These are phyloP conservation scores for Gymnocheta viridis DNA, from an alignment of 2,888 invertebrate genomes.

Conservation along the genomic window DNA sequence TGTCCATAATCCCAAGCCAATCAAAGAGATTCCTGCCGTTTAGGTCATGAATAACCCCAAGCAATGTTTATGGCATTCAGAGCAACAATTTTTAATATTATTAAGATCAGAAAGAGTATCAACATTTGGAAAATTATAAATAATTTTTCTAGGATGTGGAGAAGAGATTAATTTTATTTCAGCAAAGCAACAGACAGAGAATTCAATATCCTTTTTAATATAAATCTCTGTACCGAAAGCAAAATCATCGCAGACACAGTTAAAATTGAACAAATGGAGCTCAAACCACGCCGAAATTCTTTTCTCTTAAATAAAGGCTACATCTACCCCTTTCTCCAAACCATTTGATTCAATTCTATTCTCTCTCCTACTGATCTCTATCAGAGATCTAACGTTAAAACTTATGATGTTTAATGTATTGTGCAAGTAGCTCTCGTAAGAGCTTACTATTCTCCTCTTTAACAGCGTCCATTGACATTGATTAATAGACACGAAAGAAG, in stretches of 20 bases:
- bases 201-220: too few relatives aligned
- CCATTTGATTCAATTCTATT: not conserved
- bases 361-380: constrained; percentile 19
- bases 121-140: not conserved
- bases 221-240: too few relatives aligned
- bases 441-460: not conserved
- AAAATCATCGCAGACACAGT: too few relatives aligned
- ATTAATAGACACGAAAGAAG: not conserved
- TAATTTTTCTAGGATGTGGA: too few relatives aligned
- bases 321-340: not conserved
- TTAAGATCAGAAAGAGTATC: not conserved
- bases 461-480: not conserved
- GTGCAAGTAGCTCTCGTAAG: not conserved
- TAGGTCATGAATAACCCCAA: not conserved
- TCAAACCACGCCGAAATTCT: too few relatives aligned
- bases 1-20: not conserved
- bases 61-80: not conserved
- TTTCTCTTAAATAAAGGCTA: too few relatives aligned
- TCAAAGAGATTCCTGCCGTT: not conserved
- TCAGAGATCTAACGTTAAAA: constrained; percentile 12
- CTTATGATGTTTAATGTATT: constrained; percentile 7
- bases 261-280: too few relatives aligned
- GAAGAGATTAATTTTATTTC: too few relatives aligned
- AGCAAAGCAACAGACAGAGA: too few relatives aligned
- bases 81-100: not conserved